Evolutionary conservation across 2,888 invertebrate species (phyloP).

Genomic region (Carpatolechia fugitivella): DNA sequence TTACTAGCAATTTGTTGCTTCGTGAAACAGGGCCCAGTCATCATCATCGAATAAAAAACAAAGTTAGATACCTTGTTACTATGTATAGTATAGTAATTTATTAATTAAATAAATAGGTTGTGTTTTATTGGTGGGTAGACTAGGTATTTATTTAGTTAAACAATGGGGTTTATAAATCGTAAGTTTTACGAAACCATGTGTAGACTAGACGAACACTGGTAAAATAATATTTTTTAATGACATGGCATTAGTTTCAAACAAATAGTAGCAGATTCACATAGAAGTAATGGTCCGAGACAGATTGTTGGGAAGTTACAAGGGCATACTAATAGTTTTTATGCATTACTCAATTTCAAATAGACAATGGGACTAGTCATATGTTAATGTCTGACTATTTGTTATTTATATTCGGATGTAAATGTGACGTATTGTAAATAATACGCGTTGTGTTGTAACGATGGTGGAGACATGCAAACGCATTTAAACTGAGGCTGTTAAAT

Average conservation of each 20-base stretch:
- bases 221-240: no score
- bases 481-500: neutral
- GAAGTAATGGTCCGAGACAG: no score
- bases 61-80: neutral
- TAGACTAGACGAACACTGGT: no score
- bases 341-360: constrained; percentile 8
- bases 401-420: neutral
- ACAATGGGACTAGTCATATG: constrained; percentile 15
- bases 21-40: no score
- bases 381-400: constrained; percentile 10
- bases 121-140: neutral
- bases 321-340: neutral
- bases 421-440: neutral
- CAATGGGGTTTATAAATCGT: neutral
- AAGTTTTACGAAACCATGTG: no score
- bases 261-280: no score
- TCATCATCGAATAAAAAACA: neutral
- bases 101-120: neutral
- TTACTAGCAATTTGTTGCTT: no score
- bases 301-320: no score
- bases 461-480: neutral
- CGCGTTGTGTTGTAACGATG: neutral
- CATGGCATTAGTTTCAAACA: no score
- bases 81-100: neutral
- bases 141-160: neutral